Percentiles rank a stretch among this genome's conserved stretches.
Conservation (phyloP, 2,797 vertebrate species). For the Sebastes steindachneri region DNA sequence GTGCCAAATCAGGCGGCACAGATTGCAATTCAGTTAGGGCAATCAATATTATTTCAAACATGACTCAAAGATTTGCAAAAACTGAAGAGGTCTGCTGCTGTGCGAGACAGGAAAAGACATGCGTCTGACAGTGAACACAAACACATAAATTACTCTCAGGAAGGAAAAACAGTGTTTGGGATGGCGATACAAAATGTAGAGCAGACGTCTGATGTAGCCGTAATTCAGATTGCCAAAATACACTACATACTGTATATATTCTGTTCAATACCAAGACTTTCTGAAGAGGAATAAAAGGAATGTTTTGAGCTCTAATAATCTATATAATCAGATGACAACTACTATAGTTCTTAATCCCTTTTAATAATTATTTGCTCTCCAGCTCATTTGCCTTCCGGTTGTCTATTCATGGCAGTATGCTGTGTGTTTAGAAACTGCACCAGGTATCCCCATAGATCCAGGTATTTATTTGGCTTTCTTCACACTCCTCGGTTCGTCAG, state of each 20-base stretch:
- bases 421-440: neutral
- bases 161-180: constrained; percentile 4
- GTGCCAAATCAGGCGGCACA: constrained; percentile 48
- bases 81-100: constrained; percentile 28
- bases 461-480: constrained; percentile 27
- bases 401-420: neutral
- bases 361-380: neutral
- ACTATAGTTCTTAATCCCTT: neutral
- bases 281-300: neutral
- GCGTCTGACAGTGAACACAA: constrained; percentile 25
- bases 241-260: neutral
- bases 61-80: constrained; percentile 34
- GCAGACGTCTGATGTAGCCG: neutral
- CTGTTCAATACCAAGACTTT: neutral
- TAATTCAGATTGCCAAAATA: neutral
- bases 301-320: neutral
- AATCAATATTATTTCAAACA: constrained; percentile 57
- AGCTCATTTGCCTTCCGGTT: neutral
- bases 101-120: constrained; percentile 19
- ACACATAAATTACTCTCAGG: constrained; percentile 5
- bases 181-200: neutral
- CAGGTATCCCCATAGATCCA: neutral
- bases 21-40: constrained; percentile 50
- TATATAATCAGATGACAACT: neutral
- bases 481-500: neutral